These are phyloP conservation scores for Lasioglossum calceatum DNA, from an alignment of 2,888 invertebrate species.

Conservation along the genomic window DNA sequence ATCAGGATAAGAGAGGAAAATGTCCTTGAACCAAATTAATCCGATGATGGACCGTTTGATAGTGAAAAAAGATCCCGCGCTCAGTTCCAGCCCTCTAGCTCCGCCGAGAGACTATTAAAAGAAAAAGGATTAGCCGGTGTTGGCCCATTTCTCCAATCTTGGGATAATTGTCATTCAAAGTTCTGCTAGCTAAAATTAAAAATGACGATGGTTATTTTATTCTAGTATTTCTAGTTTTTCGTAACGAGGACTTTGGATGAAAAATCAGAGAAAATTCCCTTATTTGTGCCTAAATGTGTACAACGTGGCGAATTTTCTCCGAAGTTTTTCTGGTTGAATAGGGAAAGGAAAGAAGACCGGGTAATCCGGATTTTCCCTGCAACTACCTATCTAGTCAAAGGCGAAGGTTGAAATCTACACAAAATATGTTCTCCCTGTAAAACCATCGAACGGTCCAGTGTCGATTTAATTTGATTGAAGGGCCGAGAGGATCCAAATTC, in stretches of 20 bases:
- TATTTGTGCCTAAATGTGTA: not conserved
- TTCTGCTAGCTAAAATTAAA: not conserved
- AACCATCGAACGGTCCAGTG: not conserved
- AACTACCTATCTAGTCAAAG: not conserved
- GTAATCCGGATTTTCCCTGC: not conserved
- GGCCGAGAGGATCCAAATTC: not conserved
- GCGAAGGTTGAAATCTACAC: not conserved
- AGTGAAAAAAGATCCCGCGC: not conserved
- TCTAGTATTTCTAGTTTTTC: not conserved
- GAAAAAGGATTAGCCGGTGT: not conserved
- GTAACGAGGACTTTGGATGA: not conserved
- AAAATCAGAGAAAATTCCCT: not conserved
- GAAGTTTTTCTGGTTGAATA: not conserved
- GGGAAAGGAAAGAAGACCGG: not conserved
- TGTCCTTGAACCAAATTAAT: not conserved
- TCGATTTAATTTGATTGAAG: not conserved
- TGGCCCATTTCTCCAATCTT: not conserved
- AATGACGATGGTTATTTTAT: not conserved
- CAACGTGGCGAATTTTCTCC: not conserved
- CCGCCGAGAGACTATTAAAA: not conserved
- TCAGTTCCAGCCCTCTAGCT: not conserved
- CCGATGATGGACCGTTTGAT: not conserved
- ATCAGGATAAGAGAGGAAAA: not conserved
- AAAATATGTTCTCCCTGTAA: not conserved
- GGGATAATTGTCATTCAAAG: not conserved